phyloP scores from a whole-genome alignment of 1,140 invertebrate genomes.

The Trichonephila inaurata region DNA sequence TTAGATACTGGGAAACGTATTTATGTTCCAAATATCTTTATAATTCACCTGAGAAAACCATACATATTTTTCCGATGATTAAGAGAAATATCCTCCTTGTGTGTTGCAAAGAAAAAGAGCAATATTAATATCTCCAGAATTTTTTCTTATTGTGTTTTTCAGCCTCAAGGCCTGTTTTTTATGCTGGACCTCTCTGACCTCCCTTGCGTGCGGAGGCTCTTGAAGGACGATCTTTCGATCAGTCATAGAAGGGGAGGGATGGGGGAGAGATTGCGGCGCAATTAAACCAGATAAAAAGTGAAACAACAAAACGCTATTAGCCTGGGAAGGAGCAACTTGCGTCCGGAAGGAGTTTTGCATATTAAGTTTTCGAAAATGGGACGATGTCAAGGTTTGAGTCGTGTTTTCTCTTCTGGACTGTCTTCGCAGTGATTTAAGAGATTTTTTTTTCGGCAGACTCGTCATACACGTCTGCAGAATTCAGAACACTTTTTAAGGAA shows the following conservation, averaged over 20 bases:
- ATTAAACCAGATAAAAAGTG: constrained; percentile 33
- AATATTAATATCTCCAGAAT: not conserved
- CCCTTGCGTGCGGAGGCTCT: not conserved
- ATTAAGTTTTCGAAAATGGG: constrained; percentile 51
- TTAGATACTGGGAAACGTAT: not conserved
- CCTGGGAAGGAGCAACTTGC: not conserved
- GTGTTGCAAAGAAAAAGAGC: not conserved
- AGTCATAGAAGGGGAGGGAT: not conserved
- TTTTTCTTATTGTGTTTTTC: not conserved
- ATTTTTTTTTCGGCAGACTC: not conserved
- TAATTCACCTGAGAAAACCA: not conserved
- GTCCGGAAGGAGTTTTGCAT: constrained; percentile 56
- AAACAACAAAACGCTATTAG: constrained; percentile 21
- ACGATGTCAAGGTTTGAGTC: constrained; percentile 63
- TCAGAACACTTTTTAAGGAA: not conserved
- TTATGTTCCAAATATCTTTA: not conserved
- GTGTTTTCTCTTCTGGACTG: constrained; percentile 6
- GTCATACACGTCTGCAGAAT: not conserved
- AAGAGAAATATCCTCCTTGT: not conserved
- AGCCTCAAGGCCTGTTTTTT: constrained; percentile 1
- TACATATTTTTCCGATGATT: not conserved
- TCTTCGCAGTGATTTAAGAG: not conserved
- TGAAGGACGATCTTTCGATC: constrained; percentile 28
- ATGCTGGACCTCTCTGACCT: constrained; percentile 4
- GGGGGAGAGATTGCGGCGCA: not conserved